Percentiles rank a stretch among this genome's conserved stretches.
Evolutionary conservation across 1,140 invertebrate genomes (phyloP).

Genomic region (Varroa destructor): DNA sequence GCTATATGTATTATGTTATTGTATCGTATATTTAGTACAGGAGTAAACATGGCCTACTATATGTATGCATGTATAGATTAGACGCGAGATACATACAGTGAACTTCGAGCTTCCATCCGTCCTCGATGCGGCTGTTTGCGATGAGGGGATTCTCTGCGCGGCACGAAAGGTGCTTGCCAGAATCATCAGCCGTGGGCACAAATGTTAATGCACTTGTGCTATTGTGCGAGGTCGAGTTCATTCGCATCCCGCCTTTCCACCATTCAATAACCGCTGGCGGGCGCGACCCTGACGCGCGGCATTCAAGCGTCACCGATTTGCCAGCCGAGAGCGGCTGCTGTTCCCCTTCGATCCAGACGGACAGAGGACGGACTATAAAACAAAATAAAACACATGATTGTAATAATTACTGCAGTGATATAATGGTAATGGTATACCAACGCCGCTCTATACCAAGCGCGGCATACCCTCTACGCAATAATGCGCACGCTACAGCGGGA

Average conservation of each 20-base stretch:
- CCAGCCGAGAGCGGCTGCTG: constrained; percentile 68
- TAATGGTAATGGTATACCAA: too few species aligned
- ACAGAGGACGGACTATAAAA: constrained; percentile 64
- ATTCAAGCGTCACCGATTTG: constrained; percentile 63
- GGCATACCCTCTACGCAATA: too few species aligned
- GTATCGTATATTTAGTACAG: too few species aligned
- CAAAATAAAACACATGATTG: constrained; percentile 40
- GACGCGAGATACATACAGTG: constrained; percentile 55
- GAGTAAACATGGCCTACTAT: too few species aligned
- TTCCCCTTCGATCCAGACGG: constrained; percentile 62
- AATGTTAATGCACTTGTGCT: constrained; percentile 67
- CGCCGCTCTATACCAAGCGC: too few species aligned
- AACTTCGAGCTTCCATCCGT: constrained; percentile 69
- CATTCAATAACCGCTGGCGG: constrained; percentile 74
- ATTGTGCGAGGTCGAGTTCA: constrained; percentile 39
- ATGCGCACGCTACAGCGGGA: too few species aligned
- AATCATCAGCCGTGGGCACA: constrained; percentile 57
- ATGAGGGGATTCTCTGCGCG: constrained; percentile 59
- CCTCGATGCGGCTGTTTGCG: constrained; percentile 57
- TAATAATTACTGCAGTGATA: background rate
- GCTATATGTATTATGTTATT: too few species aligned
- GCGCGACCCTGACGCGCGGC: constrained; percentile 69
- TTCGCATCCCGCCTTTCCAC: constrained; percentile 42
- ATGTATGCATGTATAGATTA: background rate
- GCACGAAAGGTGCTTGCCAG: constrained; percentile 65